Conservation (phyloP, 2,888 invertebrate genomes). For the Alloscopus bannaensis region DNA sequence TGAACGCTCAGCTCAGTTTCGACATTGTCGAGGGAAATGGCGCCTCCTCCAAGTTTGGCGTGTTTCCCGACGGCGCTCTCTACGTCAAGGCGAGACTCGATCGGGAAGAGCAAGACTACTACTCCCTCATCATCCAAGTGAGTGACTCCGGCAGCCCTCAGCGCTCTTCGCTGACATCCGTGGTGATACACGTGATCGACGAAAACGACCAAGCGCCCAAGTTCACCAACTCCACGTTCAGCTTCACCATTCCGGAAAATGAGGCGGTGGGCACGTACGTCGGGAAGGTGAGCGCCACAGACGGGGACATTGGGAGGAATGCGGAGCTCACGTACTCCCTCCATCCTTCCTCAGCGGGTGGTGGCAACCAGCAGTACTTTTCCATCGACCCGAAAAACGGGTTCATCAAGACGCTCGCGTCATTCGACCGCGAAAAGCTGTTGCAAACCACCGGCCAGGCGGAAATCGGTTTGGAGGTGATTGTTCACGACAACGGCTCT, state of each 20-base stretch:
- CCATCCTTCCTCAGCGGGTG: slow-evolving; percentile 82
- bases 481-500: slow-evolving; percentile 91
- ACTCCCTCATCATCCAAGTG: slow-evolving; percentile 90
- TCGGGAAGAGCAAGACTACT: slow-evolving; percentile 93
- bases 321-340: slow-evolving; percentile 92
- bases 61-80: slow-evolving; percentile 95
- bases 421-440: slow-evolving; percentile 92
- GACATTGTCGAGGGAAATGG: slow-evolving; percentile 89
- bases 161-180: slow-evolving; percentile 89
- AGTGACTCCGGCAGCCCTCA: slow-evolving; percentile 87
- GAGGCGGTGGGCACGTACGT: slow-evolving; percentile 93
- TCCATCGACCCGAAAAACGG: slow-evolving; percentile 93
- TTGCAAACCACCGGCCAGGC: slow-evolving; percentile 86
- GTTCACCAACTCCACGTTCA: slow-evolving; percentile 93
- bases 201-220: slow-evolving; percentile 97
- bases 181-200: slow-evolving; percentile 94
- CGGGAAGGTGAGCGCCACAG: slow-evolving; percentile 91
- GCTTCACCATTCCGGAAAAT: slow-evolving; percentile 92
- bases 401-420: slow-evolving; percentile 88
- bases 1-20: slow-evolving; percentile 87
- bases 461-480: slow-evolving; percentile 88
- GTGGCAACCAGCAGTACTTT: slow-evolving; percentile 83
- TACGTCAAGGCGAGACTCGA: slow-evolving; percentile 92
- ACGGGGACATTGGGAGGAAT: slow-evolving; percentile 92
- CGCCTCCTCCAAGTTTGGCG: slow-evolving; percentile 88